phyloP scores from a whole-genome alignment of 2,797 vertebrate species.

The Mormyrops attenuatus region DNA sequence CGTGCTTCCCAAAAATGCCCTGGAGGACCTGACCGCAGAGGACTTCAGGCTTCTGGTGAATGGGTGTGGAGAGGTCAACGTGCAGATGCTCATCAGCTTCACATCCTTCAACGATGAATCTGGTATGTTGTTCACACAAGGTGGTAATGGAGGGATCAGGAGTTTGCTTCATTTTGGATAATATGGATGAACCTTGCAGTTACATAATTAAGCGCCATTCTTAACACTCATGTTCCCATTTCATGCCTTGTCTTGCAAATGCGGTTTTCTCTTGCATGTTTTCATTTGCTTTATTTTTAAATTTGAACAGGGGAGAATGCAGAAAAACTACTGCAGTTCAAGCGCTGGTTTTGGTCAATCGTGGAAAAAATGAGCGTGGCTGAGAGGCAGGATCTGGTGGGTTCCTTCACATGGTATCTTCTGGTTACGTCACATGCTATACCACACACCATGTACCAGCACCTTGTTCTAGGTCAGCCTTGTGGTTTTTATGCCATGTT shows the following conservation, averaged over 20 bases:
- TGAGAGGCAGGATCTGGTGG: constrained; percentile 95
- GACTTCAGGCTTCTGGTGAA: constrained; percentile 96
- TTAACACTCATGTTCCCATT: neutral
- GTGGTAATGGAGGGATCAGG: neutral
- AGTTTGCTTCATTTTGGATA: neutral
- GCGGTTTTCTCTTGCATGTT: neutral
- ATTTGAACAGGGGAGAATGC: constrained; percentile 84
- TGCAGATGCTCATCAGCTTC: constrained; percentile 99
- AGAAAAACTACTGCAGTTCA: constrained; percentile 96
- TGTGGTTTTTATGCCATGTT: neutral
- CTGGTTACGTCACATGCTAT: neutral
- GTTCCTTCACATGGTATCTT: constrained; percentile 36
- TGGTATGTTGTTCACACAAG: constrained; percentile 58
- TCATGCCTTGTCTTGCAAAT: neutral
- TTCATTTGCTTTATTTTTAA: neutral
- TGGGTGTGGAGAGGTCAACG: constrained; percentile 97
- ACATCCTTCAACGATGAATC: constrained; percentile 99
- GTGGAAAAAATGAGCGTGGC: constrained; percentile 99
- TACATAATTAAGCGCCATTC: neutral
- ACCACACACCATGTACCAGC: neutral
- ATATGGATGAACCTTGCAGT: neutral
- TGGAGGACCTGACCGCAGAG: constrained; percentile 96
- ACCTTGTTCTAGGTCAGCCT: neutral
- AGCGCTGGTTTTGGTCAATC: constrained; percentile 99
- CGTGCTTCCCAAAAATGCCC: constrained; percentile 93